Evolutionary conservation across 2,888 invertebrate species (phyloP).

Genomic region (Stenolophus ochropezus): DNA sequence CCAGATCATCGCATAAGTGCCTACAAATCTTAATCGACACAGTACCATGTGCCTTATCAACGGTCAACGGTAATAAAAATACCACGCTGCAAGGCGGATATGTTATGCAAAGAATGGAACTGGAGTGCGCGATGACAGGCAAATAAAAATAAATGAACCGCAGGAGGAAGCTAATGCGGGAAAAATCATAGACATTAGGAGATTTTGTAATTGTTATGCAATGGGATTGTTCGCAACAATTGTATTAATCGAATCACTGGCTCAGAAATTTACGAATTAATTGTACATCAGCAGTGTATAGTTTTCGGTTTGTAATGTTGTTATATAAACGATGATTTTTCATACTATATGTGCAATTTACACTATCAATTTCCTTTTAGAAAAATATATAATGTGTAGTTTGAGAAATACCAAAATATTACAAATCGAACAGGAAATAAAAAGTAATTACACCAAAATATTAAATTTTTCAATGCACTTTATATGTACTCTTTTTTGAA

Average conservation of each 20-base stretch:
- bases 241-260: background rate
- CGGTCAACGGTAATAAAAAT: slow-evolving; percentile 6
- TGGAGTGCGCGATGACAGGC: background rate
- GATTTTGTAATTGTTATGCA: slow-evolving; percentile 2
- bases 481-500: too few relatives aligned
- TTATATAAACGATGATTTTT: too few relatives aligned
- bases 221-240: background rate
- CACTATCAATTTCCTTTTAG: too few relatives aligned
- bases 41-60: background rate
- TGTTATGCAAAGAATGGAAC: slow-evolving; percentile 7
- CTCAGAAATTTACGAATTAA: background rate
- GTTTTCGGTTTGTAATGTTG: too few relatives aligned
- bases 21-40: background rate
- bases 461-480: too few relatives aligned
- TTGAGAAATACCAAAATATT: too few relatives aligned
- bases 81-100: background rate
- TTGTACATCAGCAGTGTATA: background rate
- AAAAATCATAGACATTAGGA: slow-evolving; percentile 8
- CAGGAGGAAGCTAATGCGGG: background rate
- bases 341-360: too few relatives aligned
- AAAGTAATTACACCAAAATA: too few relatives aligned
- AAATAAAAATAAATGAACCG: slow-evolving; percentile 21
- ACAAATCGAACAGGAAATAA: too few relatives aligned
- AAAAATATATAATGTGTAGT: too few relatives aligned
- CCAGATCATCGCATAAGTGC: background rate